Evolutionary conservation across 2,797 vertebrate species (phyloP), one percentile per base, ranked within the genome.

Genomic region (Loris lydekkerianus): DNA sequence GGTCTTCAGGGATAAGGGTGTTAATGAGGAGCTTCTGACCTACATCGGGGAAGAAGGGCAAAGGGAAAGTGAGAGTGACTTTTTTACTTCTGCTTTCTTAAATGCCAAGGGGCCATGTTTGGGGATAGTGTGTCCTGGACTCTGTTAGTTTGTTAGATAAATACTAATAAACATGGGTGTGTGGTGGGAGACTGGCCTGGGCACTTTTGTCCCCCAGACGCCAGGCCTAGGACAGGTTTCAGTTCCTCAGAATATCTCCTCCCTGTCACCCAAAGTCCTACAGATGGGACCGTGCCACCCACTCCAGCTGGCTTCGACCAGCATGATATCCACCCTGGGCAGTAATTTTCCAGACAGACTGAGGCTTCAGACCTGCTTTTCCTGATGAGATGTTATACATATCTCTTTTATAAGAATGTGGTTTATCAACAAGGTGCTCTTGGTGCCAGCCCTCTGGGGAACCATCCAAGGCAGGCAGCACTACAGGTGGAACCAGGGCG

Each of bases 291-390:
- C 40, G 8, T 0, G 11, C 37, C 20, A 9, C 8, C 18, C 18
- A 58, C 58, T 27, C 80, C 65, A 53, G 23, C 31, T 10, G 60
- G 78, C 46, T 37, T 15, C 2, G 3, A n/a, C 10, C 25, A 37
- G 61, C 29, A 46, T 21, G n/a, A 14, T 0, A 5, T 58, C 46
- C 21, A 13, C 29, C 58, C 75, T 6, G 29, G 49, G 13, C 2
- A n/a, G 82, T 82, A 49, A 29, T 49, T 93, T 96, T 77, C 94
- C 93, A 86, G 76, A 7, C 25, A 61, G 82, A 31, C 67, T 20
- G 37, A 87, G 69, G 31, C 31, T 60, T 58, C 31, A 34, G n/a
- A 21, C 20, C 17, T 25, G 25, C 75, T 34, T 63, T 65, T 63
- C 53, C 67, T 84, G 86, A 90, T 91, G 65, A 93, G 96, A 34